A percentile compares a stretch with the other conserved stretches of the same genome.
Evolutionary conservation across 2,888 invertebrate genomes (phyloP).

Genomic region (Ormyrus labotus): DNA sequence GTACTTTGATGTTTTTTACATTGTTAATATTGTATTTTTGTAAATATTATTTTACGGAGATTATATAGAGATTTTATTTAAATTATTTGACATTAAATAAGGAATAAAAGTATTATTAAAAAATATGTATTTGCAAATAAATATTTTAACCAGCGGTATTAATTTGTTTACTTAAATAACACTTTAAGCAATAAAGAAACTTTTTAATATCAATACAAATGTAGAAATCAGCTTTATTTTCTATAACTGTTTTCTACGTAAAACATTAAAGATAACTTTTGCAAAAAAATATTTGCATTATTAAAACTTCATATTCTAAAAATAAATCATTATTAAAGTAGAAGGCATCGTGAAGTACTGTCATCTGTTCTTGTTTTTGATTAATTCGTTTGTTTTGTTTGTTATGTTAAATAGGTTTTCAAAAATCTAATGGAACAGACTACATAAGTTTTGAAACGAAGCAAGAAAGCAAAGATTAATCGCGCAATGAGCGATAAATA

Average conservation of each 20-base stretch:
- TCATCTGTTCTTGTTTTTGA: conserved; percentile 45
- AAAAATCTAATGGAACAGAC: conserved; percentile 32
- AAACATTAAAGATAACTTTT: background rate
- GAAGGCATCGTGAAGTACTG: conserved; percentile 13
- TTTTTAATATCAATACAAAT: background rate
- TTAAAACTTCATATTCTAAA: too few relatives aligned
- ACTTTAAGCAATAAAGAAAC: background rate
- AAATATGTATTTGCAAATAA: background rate
- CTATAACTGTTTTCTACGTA: too few relatives aligned
- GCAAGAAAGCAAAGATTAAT: background rate
- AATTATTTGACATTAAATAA: too few relatives aligned
- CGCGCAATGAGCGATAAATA: conserved; percentile 3
- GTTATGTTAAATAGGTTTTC: conserved; percentile 36
- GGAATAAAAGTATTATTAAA: conserved; percentile 23
- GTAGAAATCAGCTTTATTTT: too few relatives aligned
- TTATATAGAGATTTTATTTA: conserved; percentile 23
- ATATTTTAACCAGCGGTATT: conserved; percentile 41
- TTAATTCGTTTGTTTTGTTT: conserved; percentile 43
- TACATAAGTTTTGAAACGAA: conserved; percentile 14
- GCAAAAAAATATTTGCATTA: background rate
- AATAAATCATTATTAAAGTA: background rate
- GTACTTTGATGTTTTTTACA: conserved; percentile 33
- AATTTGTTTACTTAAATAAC: conserved; percentile 23
- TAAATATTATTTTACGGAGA: conserved; percentile 27
- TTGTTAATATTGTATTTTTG: conserved; percentile 15